Base-by-base conservation (phyloP, 1,140 invertebrate species). In the Cotesia glomerata region DNA sequence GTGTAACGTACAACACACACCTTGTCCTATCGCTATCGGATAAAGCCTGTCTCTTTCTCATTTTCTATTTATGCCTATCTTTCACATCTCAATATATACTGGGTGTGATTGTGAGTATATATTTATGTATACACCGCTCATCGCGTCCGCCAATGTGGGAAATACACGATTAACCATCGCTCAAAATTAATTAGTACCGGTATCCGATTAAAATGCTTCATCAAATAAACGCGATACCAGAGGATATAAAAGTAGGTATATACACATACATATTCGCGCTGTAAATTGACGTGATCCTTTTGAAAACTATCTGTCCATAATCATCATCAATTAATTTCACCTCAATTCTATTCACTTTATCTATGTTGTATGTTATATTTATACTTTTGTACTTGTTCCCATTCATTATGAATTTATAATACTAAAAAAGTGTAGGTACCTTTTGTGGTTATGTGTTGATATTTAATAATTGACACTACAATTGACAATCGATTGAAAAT, bases 131-230 rank as follows among this genome's bases (percentile, higher is more conserved):
- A 11, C 9, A 8, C 26, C 18, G 13, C 14, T 26, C 59, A 61
- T 61, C 32, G 32, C 59, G 26, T 70, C 32, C 39, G 16, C 18
- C 35, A 56, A 70, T 63, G 69, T 71, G 69, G 62, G 49, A 71
- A 71, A 71, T 71, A 54, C 52, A 32, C 62, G 61, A 64, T 65
- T 71, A 71, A 36, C 14, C 61, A 71, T 70, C 58, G 58, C 49
- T 71, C 69, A 64, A 54, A 71, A 71, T 71, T 71, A 65, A 71
- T 71, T 71, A 71, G 64, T 71, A 65, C 61, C 35, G 51, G 18
- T 16, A 26, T 66, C 11, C 64, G 64, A 66, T 66, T 51, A 51
- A 52, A 52, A 49, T 45, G 45, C 39, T 66, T 51, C 49, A 51
- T 26, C 62, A 64, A 64, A 18, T n/a, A 14, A 34, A 64, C 36